A percentile compares a stretch with the other conserved stretches of the same genome.
Evolutionary conservation across 2,113 vertebrate species (phyloP).

Genomic region (Charadrius vociferus): DNA sequence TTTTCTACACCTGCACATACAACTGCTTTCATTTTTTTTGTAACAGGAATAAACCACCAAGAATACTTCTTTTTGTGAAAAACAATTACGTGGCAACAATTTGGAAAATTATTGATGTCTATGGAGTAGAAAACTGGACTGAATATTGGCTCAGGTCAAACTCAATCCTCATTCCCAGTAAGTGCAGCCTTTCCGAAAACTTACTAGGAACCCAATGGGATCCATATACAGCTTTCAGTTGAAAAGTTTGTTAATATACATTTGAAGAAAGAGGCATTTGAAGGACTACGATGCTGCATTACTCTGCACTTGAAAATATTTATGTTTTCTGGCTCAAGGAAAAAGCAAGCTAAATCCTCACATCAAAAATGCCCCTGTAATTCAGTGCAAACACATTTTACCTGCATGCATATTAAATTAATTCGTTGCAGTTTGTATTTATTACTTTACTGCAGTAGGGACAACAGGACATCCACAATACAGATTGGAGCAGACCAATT

Average conservation of each 20-base stretch:
- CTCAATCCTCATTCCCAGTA: background rate
- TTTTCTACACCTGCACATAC: background rate
- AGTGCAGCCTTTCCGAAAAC: background rate
- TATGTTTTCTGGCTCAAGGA: background rate
- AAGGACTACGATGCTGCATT: background rate
- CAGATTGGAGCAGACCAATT: background rate
- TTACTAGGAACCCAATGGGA: background rate
- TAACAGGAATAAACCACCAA: background rate
- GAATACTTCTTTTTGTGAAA: background rate
- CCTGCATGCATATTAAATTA: background rate
- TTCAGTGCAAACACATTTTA: background rate
- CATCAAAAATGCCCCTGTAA: background rate
- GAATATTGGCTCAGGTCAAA: background rate
- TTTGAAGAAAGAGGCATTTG: background rate
- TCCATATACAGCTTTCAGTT: background rate
- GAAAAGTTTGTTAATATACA: background rate
- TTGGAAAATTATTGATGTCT: background rate
- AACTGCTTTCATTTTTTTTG: background rate
- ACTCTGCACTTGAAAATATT: background rate
- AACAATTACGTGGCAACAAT: background rate
- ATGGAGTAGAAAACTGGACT: background rate
- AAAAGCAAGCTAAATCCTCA: background rate
- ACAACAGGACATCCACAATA: background rate
- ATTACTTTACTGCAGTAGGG: background rate
- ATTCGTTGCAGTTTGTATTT: background rate